phyloP scores from a whole-genome alignment of 2,797 vertebrate species.

The Myotis daubentonii region DNA sequence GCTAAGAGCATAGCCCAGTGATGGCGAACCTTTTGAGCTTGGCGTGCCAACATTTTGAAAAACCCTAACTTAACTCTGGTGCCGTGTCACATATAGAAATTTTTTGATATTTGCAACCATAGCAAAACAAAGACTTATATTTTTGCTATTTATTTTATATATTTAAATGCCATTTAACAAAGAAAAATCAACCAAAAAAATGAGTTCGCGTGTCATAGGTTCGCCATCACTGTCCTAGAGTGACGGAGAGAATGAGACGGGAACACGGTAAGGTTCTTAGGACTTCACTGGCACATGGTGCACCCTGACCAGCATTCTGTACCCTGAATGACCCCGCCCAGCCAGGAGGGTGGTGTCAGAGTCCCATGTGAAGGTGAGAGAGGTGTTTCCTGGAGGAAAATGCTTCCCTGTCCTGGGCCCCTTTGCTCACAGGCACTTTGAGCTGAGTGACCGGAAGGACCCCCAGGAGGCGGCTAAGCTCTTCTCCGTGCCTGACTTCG shows the following conservation, averaged over 20 bases:
- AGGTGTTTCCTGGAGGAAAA: background rate
- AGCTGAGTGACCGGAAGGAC: slow-evolving; percentile 80
- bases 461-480: slow-evolving; percentile 81
- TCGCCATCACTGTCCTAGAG: no score
- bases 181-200: no score
- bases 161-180: background rate
- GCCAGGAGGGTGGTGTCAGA: no score
- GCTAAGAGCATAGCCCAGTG: background rate
- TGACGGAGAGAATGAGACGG: background rate
- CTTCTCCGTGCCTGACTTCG: slow-evolving; percentile 93
- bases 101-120: no score
- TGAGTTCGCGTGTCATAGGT: no score
- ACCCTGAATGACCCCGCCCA: background rate
- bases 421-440: slow-evolving; percentile 89
- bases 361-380: background rate
- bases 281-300: background rate
- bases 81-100: no score
- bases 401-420: background rate
- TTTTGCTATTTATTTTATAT: no score
- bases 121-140: no score
- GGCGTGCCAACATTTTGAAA: no score
- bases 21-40: no score
- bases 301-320: background rate
- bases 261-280: background rate
- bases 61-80: no score